These are phyloP conservation scores for Chelidonichthys spinosus DNA, from an alignment of 2,797 vertebrate species.

Conservation along the genomic window DNA sequence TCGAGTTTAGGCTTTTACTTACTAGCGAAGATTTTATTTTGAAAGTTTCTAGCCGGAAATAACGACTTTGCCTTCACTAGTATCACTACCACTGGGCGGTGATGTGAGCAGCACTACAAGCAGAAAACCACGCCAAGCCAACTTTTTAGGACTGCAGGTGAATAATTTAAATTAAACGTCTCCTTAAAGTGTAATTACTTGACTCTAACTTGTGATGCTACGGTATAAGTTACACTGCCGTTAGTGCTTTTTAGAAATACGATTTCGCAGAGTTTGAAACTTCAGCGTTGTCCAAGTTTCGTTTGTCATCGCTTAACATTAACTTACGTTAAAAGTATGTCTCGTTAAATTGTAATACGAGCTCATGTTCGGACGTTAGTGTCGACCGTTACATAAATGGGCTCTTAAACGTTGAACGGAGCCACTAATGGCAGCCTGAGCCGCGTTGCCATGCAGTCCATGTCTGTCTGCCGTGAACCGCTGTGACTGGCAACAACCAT, in stretches of 20 bases:
- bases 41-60: slow-evolving; percentile 45
- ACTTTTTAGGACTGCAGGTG: slow-evolving; percentile 41
- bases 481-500: not conserved
- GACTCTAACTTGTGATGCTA: accelerated
- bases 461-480: slow-evolving; percentile 29
- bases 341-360: too few relatives aligned
- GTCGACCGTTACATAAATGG: not conserved
- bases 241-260: not conserved
- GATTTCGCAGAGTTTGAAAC: not conserved
- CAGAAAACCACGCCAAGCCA: slow-evolving; percentile 29
- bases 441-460: slow-evolving; percentile 4
- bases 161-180: not conserved
- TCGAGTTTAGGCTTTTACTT: not conserved
- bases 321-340: not conserved
- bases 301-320: not conserved
- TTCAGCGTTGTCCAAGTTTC: not conserved
- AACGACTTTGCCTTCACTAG: not conserved
- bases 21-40: slow-evolving; percentile 43
- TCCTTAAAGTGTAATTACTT: not conserved
- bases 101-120: slow-evolving; percentile 6
- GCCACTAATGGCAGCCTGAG: slow-evolving; percentile 4
- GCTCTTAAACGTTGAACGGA: slow-evolving; percentile 8
- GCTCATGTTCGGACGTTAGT: not conserved
- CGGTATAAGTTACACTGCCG: not conserved
- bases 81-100: not conserved